These are phyloP conservation scores for Leptogaster cylindrica DNA, from an alignment of 2,888 invertebrate species.

Conservation along the genomic window DNA sequence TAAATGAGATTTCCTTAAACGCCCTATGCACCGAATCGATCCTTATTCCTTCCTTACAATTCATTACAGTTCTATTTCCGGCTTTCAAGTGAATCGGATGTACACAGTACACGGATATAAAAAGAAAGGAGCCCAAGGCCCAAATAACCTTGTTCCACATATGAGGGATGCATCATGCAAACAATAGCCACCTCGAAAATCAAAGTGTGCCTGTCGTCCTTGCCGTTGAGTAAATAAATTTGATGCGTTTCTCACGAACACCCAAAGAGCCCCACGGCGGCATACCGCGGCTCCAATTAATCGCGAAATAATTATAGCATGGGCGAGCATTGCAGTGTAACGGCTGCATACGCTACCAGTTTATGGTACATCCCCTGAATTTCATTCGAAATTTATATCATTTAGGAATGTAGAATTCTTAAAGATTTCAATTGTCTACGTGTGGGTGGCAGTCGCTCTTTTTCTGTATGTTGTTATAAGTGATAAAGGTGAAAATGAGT, in stretches of 20 bases:
- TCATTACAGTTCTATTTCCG: constrained; percentile 11
- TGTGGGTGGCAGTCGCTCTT: neutral
- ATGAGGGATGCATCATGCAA: constrained; percentile 10
- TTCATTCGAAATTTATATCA: constrained; percentile 25
- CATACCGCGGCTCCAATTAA: too few species aligned
- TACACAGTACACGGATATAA: neutral
- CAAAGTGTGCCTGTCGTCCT: neutral
- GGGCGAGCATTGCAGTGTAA: constrained; percentile 5
- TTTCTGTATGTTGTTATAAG: constrained; percentile 5
- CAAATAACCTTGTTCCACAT: constrained; percentile 25
- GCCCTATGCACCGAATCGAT: constrained; percentile 4
- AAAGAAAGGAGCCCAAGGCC: constrained; percentile 8
- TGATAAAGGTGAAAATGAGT: constrained; percentile 26
- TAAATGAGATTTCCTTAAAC: too few species aligned
- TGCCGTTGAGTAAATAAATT: neutral
- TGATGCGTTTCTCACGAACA: constrained; percentile 1
- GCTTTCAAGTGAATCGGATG: constrained; percentile 5
- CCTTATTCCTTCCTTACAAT: neutral
- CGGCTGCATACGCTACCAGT: neutral
- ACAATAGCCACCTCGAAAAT: neutral
- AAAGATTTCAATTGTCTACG: neutral
- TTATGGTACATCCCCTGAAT: constrained; percentile 22
- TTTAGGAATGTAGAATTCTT: neutral
- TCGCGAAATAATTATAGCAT: neutral
- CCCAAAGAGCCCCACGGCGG: too few species aligned